A percentile compares a stretch with the other conserved stretches of the same genome.
Evolutionary conservation across 1,140 invertebrate species (phyloP).

Genomic region (Homalodisca vitripennis): DNA sequence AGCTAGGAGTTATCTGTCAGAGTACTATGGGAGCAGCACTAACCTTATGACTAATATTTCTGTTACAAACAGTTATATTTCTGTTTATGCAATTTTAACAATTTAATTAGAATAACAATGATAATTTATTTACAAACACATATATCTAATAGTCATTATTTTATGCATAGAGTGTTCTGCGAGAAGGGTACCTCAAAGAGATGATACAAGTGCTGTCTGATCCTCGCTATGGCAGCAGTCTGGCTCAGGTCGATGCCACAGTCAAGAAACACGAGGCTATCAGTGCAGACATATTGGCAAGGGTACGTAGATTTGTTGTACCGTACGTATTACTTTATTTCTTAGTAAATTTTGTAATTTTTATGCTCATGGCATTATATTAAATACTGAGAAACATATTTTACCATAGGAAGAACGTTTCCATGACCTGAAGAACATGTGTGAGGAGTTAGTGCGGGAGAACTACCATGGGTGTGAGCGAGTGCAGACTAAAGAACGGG

Average conservation of each 20-base stretch:
- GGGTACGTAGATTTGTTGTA: too few relatives aligned
- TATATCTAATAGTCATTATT: too few relatives aligned
- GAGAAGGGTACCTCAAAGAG: conserved; percentile 94
- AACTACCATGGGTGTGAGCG: conserved; percentile 88
- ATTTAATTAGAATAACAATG: too few relatives aligned
- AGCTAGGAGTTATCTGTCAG: too few relatives aligned
- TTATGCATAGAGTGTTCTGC: conserved; percentile 69
- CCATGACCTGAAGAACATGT: conserved; percentile 88
- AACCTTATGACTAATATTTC: too few relatives aligned
- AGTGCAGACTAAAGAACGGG: conserved; percentile 77
- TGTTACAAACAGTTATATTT: neutral
- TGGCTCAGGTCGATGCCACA: conserved; percentile 93
- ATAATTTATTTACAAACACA: too few relatives aligned
- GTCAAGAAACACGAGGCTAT: conserved; percentile 99
- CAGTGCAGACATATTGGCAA: conserved; percentile 91
- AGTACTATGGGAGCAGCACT: too few relatives aligned
- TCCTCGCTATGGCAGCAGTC: conserved; percentile 85
- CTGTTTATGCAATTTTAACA: too few relatives aligned
- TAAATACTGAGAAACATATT: neutral
- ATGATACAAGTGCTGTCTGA: conserved; percentile 96
- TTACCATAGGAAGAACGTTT: conserved; percentile 81
- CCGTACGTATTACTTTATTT: too few relatives aligned
- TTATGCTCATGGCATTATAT: too few relatives aligned
- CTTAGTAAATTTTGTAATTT: too few relatives aligned
- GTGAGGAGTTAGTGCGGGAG: conserved; percentile 84